Evolutionary conservation across 2,797 vertebrate genomes (phyloP).

Genomic region (Sebastes melanostomus): DNA sequence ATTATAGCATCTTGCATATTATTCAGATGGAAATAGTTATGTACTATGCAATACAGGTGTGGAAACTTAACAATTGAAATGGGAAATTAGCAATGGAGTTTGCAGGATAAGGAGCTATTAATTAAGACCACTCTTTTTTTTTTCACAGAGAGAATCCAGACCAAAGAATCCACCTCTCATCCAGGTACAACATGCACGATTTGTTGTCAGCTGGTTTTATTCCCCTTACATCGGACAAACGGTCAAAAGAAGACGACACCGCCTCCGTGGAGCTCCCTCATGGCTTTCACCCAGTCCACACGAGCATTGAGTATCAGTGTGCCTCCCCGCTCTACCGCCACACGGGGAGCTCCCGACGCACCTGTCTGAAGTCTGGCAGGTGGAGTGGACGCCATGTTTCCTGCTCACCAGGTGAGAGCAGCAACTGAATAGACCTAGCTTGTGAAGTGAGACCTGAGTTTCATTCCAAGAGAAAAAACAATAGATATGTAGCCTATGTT

Average conservation of each 20-base stretch:
- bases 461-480: not conserved
- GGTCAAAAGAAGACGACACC: slow-evolving; percentile 58
- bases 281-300: slow-evolving; percentile 86
- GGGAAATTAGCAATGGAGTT: not conserved
- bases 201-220: slow-evolving; percentile 41
- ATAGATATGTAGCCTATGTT: not conserved
- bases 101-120: not conserved
- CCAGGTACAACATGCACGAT: slow-evolving; percentile 70
- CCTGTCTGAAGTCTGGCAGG: slow-evolving; percentile 89
- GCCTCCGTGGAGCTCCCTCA: slow-evolving; percentile 77
- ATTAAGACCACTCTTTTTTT: slow-evolving; percentile 6
- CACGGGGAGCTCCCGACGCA: slow-evolving; percentile 88
- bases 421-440: not conserved
- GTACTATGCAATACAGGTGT: not conserved
- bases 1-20: not conserved
- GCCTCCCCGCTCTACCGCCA: slow-evolving; percentile 86
- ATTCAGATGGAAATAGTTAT: not conserved
- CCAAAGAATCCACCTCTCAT: not conserved
- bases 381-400: slow-evolving; percentile 91
- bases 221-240: not conserved
- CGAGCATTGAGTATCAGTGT: slow-evolving; percentile 88
- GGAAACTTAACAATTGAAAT: not conserved
- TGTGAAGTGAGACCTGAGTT: not conserved
- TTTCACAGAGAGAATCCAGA: slow-evolving; percentile 82
- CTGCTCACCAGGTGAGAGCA: slow-evolving; percentile 88